These are phyloP conservation scores for Smutsia temminckii DNA, from an alignment of 2,797 vertebrate species.

Conservation along the genomic window DNA sequence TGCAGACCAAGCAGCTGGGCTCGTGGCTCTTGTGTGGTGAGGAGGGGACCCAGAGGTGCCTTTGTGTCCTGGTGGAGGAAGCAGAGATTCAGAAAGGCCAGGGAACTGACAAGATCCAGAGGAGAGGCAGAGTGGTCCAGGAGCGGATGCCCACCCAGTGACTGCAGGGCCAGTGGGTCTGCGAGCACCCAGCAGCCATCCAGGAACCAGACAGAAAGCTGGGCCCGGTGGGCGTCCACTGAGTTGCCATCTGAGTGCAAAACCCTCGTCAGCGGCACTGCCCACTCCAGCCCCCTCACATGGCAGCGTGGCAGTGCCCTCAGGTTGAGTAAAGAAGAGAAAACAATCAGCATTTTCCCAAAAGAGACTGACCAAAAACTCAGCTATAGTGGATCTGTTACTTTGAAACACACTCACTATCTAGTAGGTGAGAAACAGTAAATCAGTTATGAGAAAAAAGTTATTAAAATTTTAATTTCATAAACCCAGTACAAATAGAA, in stretches of 20 bases:
- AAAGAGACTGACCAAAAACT: not conserved
- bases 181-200: not conserved
- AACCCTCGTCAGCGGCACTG: not conserved
- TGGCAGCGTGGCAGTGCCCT: not conserved
- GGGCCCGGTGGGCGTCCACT: not conserved
- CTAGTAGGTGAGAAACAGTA: not conserved
- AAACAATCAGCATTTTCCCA: slow-evolving; percentile 32
- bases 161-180: not conserved
- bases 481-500: not conserved
- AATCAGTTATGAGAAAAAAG: not conserved
- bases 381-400: not conserved
- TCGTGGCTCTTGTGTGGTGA: not conserved
- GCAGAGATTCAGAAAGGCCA: not conserved
- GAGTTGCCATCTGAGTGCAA: not conserved
- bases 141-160: not conserved
- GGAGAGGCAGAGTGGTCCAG: not conserved
- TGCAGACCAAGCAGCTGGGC: not conserved
- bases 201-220: not conserved
- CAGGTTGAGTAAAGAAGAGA: not conserved
- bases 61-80: not conserved
- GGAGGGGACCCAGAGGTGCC: not conserved
- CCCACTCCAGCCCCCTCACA: too few relatives aligned
- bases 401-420: not conserved
- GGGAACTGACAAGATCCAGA: not conserved
- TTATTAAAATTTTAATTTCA: not conserved